phyloP scores from a whole-genome alignment of 2,797 vertebrate species.

The Graptemys geographica region DNA sequence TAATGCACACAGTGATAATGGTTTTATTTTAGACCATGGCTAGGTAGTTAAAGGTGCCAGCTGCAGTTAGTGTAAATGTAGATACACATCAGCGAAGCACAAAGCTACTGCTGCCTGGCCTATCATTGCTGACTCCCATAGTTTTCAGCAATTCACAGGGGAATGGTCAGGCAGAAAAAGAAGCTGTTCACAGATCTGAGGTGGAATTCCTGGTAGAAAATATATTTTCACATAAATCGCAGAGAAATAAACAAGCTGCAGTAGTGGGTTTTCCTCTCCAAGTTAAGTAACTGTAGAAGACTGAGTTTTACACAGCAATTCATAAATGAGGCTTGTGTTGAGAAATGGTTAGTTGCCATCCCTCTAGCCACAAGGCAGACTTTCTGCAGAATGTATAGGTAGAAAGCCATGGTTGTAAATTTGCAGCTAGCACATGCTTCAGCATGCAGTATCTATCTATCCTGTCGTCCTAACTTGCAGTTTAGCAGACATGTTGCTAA shows the following conservation, averaged over 20 bases:
- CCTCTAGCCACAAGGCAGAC: background rate
- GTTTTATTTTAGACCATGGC: conserved; percentile 45
- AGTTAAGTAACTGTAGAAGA: background rate
- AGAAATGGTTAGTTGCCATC: background rate
- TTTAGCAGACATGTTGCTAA: background rate
- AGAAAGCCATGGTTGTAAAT: background rate
- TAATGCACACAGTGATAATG: conserved; percentile 58
- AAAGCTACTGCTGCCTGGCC: conserved; percentile 54
- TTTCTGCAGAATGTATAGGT: background rate
- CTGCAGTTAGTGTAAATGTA: conserved; percentile 45
- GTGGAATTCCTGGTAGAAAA: conserved; percentile 51
- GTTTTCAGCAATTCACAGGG: conserved; percentile 46
- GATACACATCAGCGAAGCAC: conserved; percentile 46
- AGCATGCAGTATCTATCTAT: background rate
- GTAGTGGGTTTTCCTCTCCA: background rate
- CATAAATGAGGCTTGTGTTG: background rate
- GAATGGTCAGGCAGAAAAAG: conserved; percentile 51
- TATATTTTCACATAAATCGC: conserved; percentile 1
- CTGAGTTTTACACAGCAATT: background rate
- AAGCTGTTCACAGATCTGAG: conserved; percentile 19
- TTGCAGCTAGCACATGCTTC: background rate
- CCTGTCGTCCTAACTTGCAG: background rate
- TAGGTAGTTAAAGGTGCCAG: conserved; percentile 62
- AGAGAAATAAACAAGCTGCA: conserved; percentile 14
- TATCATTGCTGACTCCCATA: conserved; percentile 37